Evolutionary conservation across 2,113 vertebrate species (phyloP).

Genomic region (Marmota flaviventris): DNA sequence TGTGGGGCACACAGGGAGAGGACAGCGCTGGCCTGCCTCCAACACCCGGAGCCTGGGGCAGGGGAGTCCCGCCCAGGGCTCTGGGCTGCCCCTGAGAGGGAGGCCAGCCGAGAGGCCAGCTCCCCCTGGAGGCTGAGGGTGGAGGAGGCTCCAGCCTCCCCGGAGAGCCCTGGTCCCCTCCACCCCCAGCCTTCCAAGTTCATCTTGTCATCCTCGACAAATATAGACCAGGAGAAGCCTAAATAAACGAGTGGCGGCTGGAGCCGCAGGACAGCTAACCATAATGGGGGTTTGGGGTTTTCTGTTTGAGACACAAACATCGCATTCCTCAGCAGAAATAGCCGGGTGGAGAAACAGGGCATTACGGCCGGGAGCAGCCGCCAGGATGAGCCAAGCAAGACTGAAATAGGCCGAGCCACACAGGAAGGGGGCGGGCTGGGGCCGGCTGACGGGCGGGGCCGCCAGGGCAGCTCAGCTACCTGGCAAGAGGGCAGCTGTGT

Average conservation of each 20-base stretch:
- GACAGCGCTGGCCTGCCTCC: background rate
- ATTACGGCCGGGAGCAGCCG: conserved; percentile 87
- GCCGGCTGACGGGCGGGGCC: conserved; percentile 78
- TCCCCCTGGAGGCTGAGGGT: conserved; percentile 5
- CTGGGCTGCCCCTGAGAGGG: background rate
- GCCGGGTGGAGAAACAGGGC: conserved; percentile 86
- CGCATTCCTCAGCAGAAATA: conserved; percentile 92
- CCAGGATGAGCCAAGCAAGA: conserved; percentile 89
- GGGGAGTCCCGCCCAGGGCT: too few relatives aligned
- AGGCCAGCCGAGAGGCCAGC: background rate
- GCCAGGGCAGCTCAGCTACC: conserved; percentile 83
- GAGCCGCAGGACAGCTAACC: conserved; percentile 92
- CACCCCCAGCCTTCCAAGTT: conserved; percentile 87
- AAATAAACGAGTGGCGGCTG: conserved; percentile 94
- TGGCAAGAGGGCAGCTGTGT: conserved; percentile 61
- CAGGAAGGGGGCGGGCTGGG: conserved; percentile 87
- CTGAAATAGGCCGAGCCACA: conserved; percentile 92
- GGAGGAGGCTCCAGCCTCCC: conserved; percentile 57
- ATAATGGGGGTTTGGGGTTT: conserved; percentile 91
- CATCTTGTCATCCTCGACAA: conserved; percentile 93
- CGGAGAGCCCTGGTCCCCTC: background rate
- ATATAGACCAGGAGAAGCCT: conserved; percentile 95
- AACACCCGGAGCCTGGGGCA: background rate
- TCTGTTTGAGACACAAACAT: conserved; percentile 92
- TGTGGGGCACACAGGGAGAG: background rate